These are phyloP conservation scores for Mayetiola destructor DNA, from an alignment of 2,888 invertebrate species.

Conservation along the genomic window DNA sequence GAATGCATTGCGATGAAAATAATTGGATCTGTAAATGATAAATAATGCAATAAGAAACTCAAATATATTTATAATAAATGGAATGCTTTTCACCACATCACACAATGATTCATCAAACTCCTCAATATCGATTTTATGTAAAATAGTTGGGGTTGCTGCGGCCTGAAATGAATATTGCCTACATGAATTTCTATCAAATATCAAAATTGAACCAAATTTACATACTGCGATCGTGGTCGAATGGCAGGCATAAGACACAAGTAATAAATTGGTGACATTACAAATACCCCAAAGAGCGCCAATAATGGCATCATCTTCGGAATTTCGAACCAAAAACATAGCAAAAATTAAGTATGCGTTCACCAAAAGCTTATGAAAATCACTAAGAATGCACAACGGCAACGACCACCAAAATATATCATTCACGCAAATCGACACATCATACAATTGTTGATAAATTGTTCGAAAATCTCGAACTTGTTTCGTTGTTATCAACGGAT, in stretches of 20 bases:
- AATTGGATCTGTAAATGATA: neutral
- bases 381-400: neutral
- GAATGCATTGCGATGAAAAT: slow-evolving; percentile 1
- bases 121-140: neutral
- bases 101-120: neutral
- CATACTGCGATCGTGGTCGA: neutral
- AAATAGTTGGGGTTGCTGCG: neutral
- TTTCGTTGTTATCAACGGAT: neutral
- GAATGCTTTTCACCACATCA: neutral
- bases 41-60: neutral
- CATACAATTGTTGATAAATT: slow-evolving; percentile 1
- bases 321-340: neutral
- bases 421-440: neutral
- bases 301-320: neutral
- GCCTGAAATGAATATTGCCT: neutral
- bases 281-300: neutral
- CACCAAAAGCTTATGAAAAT: neutral
- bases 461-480: neutral
- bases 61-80: neutral
- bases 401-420: slow-evolving; percentile 1
- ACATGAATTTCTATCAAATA: neutral
- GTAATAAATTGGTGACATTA: neutral
- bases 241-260: neutral
- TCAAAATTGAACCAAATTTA: neutral
- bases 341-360: neutral